These are phyloP conservation scores for Asobara japonica DNA, from an alignment of 1,140 invertebrate species.

Conservation along the genomic window DNA sequence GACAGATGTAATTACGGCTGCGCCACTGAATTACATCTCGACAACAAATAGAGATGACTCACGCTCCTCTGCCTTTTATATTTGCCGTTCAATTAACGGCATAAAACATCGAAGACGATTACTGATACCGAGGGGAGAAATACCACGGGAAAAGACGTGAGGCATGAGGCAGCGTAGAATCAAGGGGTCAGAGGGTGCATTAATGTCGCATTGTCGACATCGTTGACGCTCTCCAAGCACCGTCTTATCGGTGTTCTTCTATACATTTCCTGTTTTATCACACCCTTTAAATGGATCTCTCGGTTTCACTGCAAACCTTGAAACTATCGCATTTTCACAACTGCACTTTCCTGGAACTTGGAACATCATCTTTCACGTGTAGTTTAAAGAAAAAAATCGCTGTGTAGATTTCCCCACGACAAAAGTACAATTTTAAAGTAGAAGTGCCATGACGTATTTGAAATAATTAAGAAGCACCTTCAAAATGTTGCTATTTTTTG, in stretches of 20 bases:
- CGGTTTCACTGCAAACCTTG: too few relatives aligned
- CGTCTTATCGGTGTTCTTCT: background rate
- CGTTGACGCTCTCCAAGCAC: background rate
- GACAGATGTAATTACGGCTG: too few relatives aligned
- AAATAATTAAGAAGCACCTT: too few relatives aligned
- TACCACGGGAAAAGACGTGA: background rate
- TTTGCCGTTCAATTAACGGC: background rate
- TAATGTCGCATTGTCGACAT: background rate
- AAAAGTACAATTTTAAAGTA: too few relatives aligned
- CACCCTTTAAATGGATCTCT: background rate
- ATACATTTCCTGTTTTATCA: background rate
- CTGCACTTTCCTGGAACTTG: too few relatives aligned
- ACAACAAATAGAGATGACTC: background rate
- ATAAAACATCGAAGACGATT: background rate
- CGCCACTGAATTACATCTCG: background rate
- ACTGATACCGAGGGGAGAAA: background rate
- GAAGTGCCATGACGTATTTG: too few relatives aligned
- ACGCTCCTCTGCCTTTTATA: background rate
- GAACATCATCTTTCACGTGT: too few relatives aligned
- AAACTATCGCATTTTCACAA: too few relatives aligned
- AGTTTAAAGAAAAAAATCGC: too few relatives aligned
- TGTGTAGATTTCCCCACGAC: too few relatives aligned
- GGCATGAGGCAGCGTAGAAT: background rate
- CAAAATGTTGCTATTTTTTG: too few relatives aligned
- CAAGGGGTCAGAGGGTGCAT: slow-evolving; percentile 5